Evolutionary conservation across 92 coral and sea anemone genomes (phyloP).

Genomic region (Epizoanthus rinbou): DNA sequence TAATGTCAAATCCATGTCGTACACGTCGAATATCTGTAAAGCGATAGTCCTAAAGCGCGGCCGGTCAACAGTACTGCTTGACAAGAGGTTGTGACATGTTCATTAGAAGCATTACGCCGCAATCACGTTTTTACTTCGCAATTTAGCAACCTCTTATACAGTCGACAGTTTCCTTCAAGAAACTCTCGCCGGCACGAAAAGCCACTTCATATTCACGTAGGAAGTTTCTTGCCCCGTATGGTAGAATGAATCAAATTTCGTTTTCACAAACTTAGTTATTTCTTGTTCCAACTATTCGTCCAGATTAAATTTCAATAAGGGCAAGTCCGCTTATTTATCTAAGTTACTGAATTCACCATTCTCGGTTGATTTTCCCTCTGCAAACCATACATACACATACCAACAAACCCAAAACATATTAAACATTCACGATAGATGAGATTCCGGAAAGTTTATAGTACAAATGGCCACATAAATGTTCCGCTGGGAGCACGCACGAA

Average conservation of each 20-base stretch:
- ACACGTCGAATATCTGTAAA: not conserved
- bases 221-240: not conserved
- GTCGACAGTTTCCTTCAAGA: not conserved
- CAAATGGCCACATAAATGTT: not conserved
- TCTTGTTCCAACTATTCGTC: slow-evolving; percentile 8
- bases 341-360: slow-evolving; percentile 9
- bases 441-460: not conserved
- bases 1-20: not conserved
- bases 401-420: not conserved
- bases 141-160: slow-evolving; percentile 16
- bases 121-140: slow-evolving; percentile 13
- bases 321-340: slow-evolving; percentile 12
- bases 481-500: not conserved
- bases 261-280: slow-evolving; percentile 8
- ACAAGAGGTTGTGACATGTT: slow-evolving; percentile 10
- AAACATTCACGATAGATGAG: slow-evolving; percentile 9
- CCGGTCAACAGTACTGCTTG: not conserved
- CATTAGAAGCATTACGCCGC: slow-evolving; percentile 15
- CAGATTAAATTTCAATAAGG: slow-evolving; percentile 30
- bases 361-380: not conserved
- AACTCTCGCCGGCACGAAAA: not conserved
- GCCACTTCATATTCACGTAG: not conserved
- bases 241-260: not conserved
- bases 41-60: slow-evolving; percentile 19
- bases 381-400: not conserved